Base-by-base conservation (phyloP, 1,140 invertebrate species). In the Aphelenchoides avenae region DNA sequence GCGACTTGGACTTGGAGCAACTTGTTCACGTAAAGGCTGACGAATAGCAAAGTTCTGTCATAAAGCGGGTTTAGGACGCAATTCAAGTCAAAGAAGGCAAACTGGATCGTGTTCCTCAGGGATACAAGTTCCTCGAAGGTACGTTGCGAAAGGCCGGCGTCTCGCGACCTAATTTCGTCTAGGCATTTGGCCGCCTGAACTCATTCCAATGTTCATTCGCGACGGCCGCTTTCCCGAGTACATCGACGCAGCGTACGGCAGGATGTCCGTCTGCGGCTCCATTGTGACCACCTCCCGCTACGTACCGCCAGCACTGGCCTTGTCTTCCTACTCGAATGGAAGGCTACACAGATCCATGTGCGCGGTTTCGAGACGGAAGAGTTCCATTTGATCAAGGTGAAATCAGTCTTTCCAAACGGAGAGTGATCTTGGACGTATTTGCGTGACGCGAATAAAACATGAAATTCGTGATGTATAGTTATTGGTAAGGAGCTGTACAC, bases 161-260 rank as follows among this genome's bases (percentile, higher is more conserved):
- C 20, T 0, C 9, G 24, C 26, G 48, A 13, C 34, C 15, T 5
- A 55, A 5, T 33, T 33, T 64, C 61, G 7, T 34, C 18, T n/a
- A 40, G 60, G 63, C 22, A 65, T 65, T n/a, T 65, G 63, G 63
- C 63, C 63, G 18, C 63, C 63, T 6, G 48, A 49, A 20, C 39
- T 65, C 20, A 47, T 65, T 20, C 66, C 66, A 0, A 40, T 65
- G n/a, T 70, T 65, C 42, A 37, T 69, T 18, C 30, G 48, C 9
- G 66, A 70, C 13, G 63, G 63, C 26, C 26, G 22, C 4, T 69
- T 65, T 22, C 63, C 63, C n/a, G 65, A 72, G 11, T 65, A 24
- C 54, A 42, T 63, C n/a, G 63, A 65, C 44, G 63, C 64, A 20
- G 63, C 68, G 9, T n/a, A 15, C 20, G 48, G 50, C 20, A 11